Evolutionary conservation across 1,140 invertebrate genomes (phyloP).

Genomic region (Ceratosolen solmsi): DNA sequence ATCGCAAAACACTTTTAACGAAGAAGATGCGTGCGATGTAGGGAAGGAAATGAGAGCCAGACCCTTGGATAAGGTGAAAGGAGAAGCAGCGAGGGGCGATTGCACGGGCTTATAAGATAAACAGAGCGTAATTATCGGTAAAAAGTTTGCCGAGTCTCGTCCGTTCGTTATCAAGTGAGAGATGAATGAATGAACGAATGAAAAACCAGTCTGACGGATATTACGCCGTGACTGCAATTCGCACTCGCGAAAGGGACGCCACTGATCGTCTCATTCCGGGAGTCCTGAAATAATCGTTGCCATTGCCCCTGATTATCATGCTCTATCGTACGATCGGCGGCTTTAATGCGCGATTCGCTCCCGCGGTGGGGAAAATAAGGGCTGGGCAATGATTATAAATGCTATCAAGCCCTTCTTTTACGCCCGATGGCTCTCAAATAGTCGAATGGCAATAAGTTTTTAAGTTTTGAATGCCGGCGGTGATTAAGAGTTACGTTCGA

Average conservation of each 20-base stretch:
- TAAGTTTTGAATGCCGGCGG: no score
- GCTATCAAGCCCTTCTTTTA: no score
- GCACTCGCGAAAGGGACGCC: background rate
- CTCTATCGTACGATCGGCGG: constrained; percentile 65
- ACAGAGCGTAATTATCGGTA: constrained; percentile 43
- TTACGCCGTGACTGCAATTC: constrained; percentile 45
- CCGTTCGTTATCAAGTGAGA: constrained; percentile 56
- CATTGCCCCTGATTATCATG: constrained; percentile 68
- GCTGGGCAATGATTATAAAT: no score
- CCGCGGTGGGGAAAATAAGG: no score
- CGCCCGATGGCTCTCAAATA: no score
- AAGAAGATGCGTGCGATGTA: no score
- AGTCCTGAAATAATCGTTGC: constrained; percentile 65
- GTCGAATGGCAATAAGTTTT: no score
- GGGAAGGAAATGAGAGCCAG: background rate
- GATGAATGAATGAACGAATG: constrained; percentile 60
- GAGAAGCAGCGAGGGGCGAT: no score
- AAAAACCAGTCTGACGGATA: constrained; percentile 62
- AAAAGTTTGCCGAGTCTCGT: constrained; percentile 46
- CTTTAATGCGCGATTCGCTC: constrained; percentile 53
- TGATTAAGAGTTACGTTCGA: no score
- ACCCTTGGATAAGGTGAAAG: no score
- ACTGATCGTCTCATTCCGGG: constrained; percentile 34
- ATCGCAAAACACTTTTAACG: no score
- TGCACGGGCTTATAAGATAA: constrained; percentile 22